phyloP scores from a whole-genome alignment of 2,888 invertebrate genomes.

The Dusona sp. region DNA sequence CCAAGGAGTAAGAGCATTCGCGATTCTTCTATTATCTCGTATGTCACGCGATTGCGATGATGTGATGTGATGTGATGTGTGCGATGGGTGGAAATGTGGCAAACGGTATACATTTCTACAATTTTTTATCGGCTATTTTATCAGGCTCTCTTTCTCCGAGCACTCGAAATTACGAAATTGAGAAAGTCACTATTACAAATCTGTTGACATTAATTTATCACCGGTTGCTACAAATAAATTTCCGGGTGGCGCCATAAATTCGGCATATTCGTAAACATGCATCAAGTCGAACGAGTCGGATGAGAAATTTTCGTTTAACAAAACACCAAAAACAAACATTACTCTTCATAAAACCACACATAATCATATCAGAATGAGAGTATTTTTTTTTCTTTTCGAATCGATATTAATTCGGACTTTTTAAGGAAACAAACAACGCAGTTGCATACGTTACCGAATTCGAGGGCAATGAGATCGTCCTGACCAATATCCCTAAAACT shows the following conservation, averaged over 20 bases:
- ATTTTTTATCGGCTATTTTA: conserved; percentile 5
- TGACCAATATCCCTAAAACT: neutral
- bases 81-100: neutral
- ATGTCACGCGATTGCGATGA: conserved; percentile 59
- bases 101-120: neutral
- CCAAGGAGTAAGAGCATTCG: neutral
- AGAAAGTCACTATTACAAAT: conserved; percentile 15
- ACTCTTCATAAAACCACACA: neutral
- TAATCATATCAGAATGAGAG: neutral
- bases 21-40: conserved; percentile 65
- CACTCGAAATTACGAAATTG: neutral
- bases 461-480: neutral
- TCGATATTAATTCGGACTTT: neutral
- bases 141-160: neutral
- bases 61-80: neutral
- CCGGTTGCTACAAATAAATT: conserved; percentile 28
- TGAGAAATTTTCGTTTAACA: neutral
- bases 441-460: neutral
- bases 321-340: conserved; percentile 2
- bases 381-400: neutral
- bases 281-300: conserved; percentile 6
- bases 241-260: neutral
- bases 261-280: neutral
- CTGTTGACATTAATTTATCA: conserved; percentile 25
- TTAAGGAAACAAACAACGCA: neutral